Evolutionary conservation across 2,113 vertebrate genomes (phyloP).

Genomic region (Nesoenas mayeri): DNA sequence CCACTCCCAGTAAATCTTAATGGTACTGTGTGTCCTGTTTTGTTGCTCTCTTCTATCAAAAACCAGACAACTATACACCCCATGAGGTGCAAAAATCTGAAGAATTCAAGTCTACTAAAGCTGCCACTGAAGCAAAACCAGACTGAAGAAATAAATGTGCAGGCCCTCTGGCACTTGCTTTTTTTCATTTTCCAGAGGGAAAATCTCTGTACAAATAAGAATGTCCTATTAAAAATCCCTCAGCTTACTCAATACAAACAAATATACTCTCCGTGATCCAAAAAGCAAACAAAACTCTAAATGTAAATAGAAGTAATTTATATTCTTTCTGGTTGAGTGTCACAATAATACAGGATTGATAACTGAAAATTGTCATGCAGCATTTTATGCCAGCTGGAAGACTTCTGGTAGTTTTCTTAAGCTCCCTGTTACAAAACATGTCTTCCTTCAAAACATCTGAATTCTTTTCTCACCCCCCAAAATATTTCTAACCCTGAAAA

Average conservation of each 20-base stretch:
- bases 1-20: background rate
- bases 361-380: background rate
- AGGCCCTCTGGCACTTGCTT: background rate
- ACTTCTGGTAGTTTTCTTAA: background rate
- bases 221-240: background rate
- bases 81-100: background rate
- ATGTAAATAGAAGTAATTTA: background rate
- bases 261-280: background rate
- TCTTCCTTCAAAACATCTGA: background rate
- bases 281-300: background rate
- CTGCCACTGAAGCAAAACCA: background rate
- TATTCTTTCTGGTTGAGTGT: background rate
- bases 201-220: background rate
- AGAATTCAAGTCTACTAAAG: background rate
- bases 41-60: background rate
- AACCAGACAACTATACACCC: background rate
- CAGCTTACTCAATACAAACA: background rate
- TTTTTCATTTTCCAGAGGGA: background rate
- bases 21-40: background rate
- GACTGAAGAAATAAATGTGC: background rate
- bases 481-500: background rate
- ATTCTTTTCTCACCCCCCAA: background rate
- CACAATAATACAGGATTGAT: background rate
- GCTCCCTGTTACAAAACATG: background rate
- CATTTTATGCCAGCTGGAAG: background rate